phyloP scores from a whole-genome alignment of 2,113 vertebrate genomes.

The Ploceus nigricollis region DNA sequence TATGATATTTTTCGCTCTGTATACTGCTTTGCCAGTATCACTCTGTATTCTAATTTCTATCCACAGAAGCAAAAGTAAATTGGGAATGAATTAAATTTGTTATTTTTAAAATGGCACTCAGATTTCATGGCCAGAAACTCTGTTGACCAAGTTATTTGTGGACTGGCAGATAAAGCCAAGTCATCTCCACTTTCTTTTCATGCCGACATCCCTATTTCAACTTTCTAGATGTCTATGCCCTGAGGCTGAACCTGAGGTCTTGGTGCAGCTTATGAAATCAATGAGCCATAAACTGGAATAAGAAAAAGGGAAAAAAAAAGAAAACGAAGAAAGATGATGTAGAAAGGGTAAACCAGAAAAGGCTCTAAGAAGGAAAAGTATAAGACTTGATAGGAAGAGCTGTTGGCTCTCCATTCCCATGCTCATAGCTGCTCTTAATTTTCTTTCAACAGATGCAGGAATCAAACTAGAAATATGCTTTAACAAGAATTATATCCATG shows the following conservation, averaged over 20 bases:
- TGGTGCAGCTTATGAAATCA: not conserved
- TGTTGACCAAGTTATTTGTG: not conserved
- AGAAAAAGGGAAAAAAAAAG: not conserved
- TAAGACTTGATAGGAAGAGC: not conserved
- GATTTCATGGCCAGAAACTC: not conserved
- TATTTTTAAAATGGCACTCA: not conserved
- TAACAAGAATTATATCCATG: not conserved
- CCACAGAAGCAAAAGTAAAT: not conserved
- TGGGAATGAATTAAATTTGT: not conserved
- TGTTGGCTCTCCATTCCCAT: not conserved
- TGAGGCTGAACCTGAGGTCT: not conserved
- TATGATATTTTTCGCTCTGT: not conserved
- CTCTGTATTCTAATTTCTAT: not conserved
- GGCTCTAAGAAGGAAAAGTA: not conserved
- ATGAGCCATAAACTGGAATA: not conserved
- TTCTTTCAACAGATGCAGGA: not conserved
- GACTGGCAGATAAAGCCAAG: not conserved
- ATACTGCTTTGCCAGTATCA: not conserved
- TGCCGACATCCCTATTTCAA: not conserved
- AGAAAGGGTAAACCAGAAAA: not conserved
- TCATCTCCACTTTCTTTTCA: conserved; percentile 2
- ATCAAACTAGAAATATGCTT: not conserved
- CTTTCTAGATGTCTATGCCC: not conserved
- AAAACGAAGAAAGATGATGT: not conserved
- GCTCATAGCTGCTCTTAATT: not conserved